Conservation (phyloP, 2,797 vertebrate species). For the Tachyglossus aculeatus region DNA sequence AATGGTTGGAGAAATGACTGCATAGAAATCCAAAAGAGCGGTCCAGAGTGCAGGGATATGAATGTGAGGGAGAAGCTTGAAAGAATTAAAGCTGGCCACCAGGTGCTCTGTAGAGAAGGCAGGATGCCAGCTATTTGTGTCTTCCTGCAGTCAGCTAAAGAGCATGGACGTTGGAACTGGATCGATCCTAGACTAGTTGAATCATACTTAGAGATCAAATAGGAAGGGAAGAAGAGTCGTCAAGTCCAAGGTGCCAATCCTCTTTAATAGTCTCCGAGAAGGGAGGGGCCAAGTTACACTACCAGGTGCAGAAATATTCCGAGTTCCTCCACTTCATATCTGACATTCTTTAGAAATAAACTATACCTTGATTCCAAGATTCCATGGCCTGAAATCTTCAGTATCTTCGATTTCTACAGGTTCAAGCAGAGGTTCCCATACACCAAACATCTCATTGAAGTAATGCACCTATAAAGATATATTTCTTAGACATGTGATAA, state of each 20-base stretch:
- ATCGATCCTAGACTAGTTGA: too few relatives aligned
- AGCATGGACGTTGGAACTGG: background rate
- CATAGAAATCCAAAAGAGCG: too few relatives aligned
- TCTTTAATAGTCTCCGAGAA: too few relatives aligned
- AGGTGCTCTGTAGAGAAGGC: too few relatives aligned
- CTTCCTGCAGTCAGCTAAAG: too few relatives aligned
- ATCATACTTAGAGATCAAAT: constrained; percentile 3
- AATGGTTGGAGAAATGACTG: too few relatives aligned
- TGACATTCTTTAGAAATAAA: background rate
- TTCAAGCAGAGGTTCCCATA: constrained; percentile 97
- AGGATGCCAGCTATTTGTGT: too few relatives aligned
- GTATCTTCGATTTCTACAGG: constrained; percentile 89
- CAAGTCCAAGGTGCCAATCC: background rate
- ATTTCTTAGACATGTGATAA: constrained; percentile 16
- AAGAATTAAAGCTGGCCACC: too few relatives aligned
- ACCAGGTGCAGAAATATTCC: too few relatives aligned
- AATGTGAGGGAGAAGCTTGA: too few relatives aligned
- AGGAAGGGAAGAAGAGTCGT: background rate
- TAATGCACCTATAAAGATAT: constrained; percentile 86
- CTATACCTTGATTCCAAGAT: constrained; percentile 86
- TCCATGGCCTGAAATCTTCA: constrained; percentile 91
- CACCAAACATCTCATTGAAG: constrained; percentile 93
- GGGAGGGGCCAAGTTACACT: too few relatives aligned
- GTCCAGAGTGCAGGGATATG: too few relatives aligned
- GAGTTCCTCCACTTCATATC: background rate